Conservation (phyloP, 2,113 vertebrate genomes). For the Carassius auratus region DNA sequence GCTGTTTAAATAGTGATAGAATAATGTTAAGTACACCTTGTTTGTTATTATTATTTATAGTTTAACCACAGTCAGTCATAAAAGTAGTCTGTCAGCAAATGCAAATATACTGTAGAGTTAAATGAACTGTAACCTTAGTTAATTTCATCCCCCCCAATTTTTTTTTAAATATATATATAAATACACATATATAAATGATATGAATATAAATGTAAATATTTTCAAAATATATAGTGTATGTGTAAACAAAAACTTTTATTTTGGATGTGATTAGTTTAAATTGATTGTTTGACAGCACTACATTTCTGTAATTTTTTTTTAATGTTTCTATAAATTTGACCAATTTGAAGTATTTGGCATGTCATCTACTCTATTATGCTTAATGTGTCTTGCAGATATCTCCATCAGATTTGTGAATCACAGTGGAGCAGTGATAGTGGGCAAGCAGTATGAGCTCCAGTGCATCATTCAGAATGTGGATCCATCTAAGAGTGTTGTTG, state of each 20-base stretch:
- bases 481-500: background rate
- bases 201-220: too few relatives aligned
- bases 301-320: too few relatives aligned
- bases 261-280: too few relatives aligned
- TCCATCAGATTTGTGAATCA: conserved; percentile 35
- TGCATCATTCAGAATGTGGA: conserved; percentile 52
- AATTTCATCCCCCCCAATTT: too few relatives aligned
- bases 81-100: too few relatives aligned
- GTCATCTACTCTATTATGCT: background rate
- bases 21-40: background rate
- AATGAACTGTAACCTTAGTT: background rate
- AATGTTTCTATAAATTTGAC: too few relatives aligned
- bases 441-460: conserved; percentile 12
- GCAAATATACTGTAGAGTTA: background rate
- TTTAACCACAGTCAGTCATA: background rate
- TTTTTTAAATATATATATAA: background rate
- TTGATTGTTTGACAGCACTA: too few relatives aligned
- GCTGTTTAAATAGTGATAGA: background rate
- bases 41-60: background rate
- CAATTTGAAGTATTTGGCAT: background rate
- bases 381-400: conserved; percentile 46
- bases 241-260: too few relatives aligned
- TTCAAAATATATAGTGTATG: too few relatives aligned
- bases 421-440: conserved; percentile 41
- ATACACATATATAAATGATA: too few relatives aligned